Evolutionary conservation across 2,797 vertebrate genomes (phyloP).

Genomic region (Melanotaenia boesemani): DNA sequence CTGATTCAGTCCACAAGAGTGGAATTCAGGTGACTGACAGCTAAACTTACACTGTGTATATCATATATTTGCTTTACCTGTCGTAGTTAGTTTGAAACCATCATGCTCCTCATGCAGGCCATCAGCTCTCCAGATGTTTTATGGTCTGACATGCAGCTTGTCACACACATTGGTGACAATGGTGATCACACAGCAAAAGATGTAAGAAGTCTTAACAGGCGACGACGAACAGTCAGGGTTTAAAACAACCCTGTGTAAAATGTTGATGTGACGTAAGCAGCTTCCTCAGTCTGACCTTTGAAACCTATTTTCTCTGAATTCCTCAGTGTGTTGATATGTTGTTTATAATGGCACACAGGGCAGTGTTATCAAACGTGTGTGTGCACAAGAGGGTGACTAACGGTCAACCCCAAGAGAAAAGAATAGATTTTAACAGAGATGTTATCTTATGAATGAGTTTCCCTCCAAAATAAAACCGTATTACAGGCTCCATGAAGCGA

Average conservation of each 20-base stretch:
- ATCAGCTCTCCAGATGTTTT: constrained; percentile 1
- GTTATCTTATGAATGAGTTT: neutral
- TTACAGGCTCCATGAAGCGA: neutral
- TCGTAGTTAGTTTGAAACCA: constrained; percentile 11
- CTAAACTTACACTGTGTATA: neutral
- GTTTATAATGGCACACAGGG: neutral
- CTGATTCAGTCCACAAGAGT: neutral
- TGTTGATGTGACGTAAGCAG: constrained; percentile 14
- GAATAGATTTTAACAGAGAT: neutral
- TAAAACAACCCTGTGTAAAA: constrained; percentile 1
- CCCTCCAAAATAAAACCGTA: neutral
- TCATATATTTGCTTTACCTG: constrained; percentile 24
- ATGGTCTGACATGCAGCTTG: neutral
- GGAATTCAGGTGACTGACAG: neutral
- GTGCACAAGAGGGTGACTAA: neutral
- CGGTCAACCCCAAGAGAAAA: neutral
- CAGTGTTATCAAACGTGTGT: constrained; percentile 23
- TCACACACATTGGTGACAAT: neutral
- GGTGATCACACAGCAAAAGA: neutral
- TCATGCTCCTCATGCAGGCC: constrained; percentile 3
- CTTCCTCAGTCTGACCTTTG: constrained; percentile 36
- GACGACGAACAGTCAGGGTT: neutral
- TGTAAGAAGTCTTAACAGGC: neutral
- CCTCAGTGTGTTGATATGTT: neutral
- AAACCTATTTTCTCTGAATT: constrained; percentile 5